phyloP scores from a whole-genome alignment of 2,113 vertebrate species.

The Paradoxurus hermaphroditus region DNA sequence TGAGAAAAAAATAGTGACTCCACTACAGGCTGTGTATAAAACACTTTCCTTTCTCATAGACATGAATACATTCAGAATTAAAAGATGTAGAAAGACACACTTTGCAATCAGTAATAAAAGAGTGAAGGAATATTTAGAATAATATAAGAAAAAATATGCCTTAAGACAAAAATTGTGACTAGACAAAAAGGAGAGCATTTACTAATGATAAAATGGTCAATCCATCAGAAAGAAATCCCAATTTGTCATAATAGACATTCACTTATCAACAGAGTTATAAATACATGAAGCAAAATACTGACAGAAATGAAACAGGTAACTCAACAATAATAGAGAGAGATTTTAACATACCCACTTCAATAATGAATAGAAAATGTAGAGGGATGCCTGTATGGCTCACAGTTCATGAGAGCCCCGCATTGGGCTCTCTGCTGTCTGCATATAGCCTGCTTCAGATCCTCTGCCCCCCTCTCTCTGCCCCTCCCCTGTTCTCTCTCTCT shows the following conservation, averaged over 20 bases:
- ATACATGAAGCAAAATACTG: neutral
- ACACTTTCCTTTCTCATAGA: neutral
- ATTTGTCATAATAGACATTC: neutral
- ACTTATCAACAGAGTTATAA: neutral
- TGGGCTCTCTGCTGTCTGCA: no score
- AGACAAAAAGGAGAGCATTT: neutral
- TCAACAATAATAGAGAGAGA: neutral
- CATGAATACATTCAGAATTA: neutral
- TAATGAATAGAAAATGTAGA: neutral
- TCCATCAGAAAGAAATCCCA: neutral
- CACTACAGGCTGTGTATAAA: neutral
- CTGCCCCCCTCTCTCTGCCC: no score
- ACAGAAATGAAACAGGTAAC: neutral
- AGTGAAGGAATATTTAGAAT: neutral
- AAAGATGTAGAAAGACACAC: neutral
- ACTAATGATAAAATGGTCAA: neutral
- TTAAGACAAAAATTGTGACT: neutral
- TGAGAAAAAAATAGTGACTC: neutral
- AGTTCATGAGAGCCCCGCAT: no score
- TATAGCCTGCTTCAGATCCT: no score
- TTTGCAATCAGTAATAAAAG: neutral
- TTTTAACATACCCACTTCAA: neutral
- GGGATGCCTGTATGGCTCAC: no score
- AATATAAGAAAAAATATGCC: neutral
- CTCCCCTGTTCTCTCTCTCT: no score